A percentile compares a stretch with the other conserved stretches of the same genome.
Evolutionary conservation across 2,113 vertebrate species (phyloP).

Genomic region (rabbit (Oryctolagus cuniculus)): DNA sequence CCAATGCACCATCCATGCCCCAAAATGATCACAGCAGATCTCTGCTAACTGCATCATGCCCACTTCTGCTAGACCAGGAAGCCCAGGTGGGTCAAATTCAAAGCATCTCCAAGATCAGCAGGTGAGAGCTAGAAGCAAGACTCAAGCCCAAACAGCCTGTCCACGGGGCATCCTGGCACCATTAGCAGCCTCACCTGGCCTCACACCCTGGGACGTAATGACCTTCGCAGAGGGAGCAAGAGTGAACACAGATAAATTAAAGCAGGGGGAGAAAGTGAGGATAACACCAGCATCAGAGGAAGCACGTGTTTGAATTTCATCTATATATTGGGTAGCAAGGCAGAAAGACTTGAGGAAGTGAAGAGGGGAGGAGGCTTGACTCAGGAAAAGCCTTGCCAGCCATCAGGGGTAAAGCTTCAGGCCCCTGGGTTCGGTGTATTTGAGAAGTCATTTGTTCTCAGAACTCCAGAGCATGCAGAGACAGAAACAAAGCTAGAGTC

Average conservation of each 20-base stretch:
- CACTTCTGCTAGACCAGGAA: not conserved
- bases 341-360: not conserved
- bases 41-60: not conserved
- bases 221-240: not conserved
- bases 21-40: not conserved
- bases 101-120: not conserved
- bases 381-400: not conserved
- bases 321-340: not conserved
- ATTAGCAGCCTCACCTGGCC: not conserved
- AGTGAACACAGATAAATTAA: not conserved
- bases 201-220: not conserved
- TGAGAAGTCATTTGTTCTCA: conserved; percentile 7
- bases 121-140: not conserved
- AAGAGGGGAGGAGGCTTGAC: not conserved
- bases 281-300: not conserved
- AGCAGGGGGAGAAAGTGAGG: not conserved
- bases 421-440: not conserved
- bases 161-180: not conserved
- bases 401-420: not conserved
- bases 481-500: not conserved
- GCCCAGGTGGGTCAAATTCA: not conserved
- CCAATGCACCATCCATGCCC: not conserved
- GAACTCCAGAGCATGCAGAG: not conserved
- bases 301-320: not conserved
- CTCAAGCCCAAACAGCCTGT: not conserved